Evolutionary conservation across 2,888 invertebrate species (phyloP).

Genomic region (Terebella lapidaria): DNA sequence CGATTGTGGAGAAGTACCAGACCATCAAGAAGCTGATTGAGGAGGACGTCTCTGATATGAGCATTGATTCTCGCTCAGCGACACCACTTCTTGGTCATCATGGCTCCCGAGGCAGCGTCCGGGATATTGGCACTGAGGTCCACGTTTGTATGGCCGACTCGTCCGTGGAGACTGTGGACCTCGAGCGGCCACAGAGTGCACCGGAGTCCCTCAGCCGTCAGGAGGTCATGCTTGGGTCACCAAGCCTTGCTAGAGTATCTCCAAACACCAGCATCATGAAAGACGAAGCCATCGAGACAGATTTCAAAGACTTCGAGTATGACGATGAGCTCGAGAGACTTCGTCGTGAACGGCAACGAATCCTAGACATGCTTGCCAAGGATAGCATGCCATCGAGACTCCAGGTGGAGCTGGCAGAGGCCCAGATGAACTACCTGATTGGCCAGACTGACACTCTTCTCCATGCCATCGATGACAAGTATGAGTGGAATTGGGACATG

Average conservation of each 20-base stretch:
- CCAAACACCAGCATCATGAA: neutral
- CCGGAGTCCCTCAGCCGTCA: neutral
- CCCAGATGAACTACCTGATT: slow-evolving; percentile 52
- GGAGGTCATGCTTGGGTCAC: neutral
- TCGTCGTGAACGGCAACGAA: slow-evolving; percentile 41
- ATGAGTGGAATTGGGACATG: slow-evolving; percentile 13
- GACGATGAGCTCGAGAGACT: slow-evolving; percentile 40
- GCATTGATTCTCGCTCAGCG: neutral
- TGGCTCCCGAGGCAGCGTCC: too few species aligned
- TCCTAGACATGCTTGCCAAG: slow-evolving; percentile 44
- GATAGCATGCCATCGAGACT: slow-evolving; percentile 48
- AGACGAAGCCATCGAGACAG: slow-evolving; percentile 2
- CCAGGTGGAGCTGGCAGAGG: slow-evolving; percentile 50
- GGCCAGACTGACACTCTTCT: slow-evolving; percentile 52
- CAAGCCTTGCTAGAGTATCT: too few species aligned
- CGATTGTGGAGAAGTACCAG: neutral
- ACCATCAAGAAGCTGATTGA: neutral
- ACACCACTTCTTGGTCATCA: neutral
- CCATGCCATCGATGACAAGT: slow-evolving; percentile 35
- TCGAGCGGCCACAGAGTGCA: neutral
- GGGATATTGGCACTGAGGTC: too few species aligned
- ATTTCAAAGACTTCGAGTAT: neutral
- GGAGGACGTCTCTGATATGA: neutral
- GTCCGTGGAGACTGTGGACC: neutral
- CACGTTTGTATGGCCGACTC: too few species aligned